phyloP scores from a whole-genome alignment of 2,888 invertebrate genomes.

The Plutella xylostella region DNA sequence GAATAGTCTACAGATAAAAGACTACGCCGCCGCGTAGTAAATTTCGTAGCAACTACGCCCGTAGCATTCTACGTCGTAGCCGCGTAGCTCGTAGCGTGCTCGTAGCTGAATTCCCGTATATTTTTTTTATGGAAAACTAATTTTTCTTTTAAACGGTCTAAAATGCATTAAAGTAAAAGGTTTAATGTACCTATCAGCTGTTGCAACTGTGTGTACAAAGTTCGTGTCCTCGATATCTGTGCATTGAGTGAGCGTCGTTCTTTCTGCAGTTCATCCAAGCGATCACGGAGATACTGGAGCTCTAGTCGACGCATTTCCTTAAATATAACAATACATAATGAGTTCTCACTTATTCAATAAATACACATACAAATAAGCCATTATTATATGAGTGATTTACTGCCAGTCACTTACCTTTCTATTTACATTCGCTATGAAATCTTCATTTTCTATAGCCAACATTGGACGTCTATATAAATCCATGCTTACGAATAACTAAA shows the following conservation, averaged over 20 bases:
- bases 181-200: conserved; percentile 33
- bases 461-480: conserved; percentile 57
- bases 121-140: neutral
- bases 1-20: neutral
- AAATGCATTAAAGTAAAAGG: neutral
- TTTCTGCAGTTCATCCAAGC: conserved; percentile 38
- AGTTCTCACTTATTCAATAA: neutral
- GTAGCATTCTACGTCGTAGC: no score
- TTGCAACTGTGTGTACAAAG: conserved; percentile 39
- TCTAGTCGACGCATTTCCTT: conserved; percentile 58
- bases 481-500: conserved; percentile 53
- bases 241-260: conserved; percentile 43
- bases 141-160: no score
- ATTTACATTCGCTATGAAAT: conserved; percentile 68
- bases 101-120: neutral
- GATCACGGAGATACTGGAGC: conserved; percentile 38
- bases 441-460: conserved; percentile 66
- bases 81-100: no score
- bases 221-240: conserved; percentile 40
- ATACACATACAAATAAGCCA: neutral
- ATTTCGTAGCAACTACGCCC: neutral
- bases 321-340: conserved; percentile 1
- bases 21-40: neutral
- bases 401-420: conserved; percentile 48
- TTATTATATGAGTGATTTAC: neutral